A percentile compares a stretch with the other conserved stretches of the same genome.
Conservation (phyloP, 2,113 vertebrate genomes). For the Promerops cafer region DNA sequence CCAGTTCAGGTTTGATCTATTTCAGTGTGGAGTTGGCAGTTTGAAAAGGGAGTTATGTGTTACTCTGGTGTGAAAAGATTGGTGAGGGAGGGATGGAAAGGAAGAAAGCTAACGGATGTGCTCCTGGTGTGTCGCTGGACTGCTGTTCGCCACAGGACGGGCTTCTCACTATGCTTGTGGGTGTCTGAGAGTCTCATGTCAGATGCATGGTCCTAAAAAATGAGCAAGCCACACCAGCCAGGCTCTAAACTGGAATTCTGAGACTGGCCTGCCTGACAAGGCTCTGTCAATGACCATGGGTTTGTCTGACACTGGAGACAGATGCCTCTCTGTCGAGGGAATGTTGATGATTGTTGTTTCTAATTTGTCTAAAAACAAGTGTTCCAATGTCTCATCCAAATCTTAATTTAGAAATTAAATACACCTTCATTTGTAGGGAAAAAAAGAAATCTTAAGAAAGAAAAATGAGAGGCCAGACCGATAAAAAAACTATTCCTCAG, state of each 20-base stretch:
- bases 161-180: accelerated
- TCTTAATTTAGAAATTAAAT: not conserved
- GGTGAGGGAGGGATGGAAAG: not conserved
- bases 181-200: not conserved
- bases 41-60: not conserved
- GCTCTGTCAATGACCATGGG: not conserved
- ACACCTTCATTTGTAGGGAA: not conserved
- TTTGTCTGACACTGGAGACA: not conserved
- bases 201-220: not conserved
- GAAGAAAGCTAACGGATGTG: not conserved
- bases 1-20: not conserved
- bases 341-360: not conserved
- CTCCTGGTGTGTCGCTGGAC: not conserved
- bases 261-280: not conserved
- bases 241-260: not conserved
- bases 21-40: not conserved
- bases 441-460: not conserved
- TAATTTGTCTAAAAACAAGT: not conserved
- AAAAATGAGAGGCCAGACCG: accelerated
- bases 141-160: not conserved
- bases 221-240: not conserved
- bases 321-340: accelerated
- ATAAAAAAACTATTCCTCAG: not conserved
- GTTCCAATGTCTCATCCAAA: not conserved
- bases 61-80: not conserved